phyloP scores from a whole-genome alignment of 2,113 vertebrate genomes.

The Motacilla alba region DNA sequence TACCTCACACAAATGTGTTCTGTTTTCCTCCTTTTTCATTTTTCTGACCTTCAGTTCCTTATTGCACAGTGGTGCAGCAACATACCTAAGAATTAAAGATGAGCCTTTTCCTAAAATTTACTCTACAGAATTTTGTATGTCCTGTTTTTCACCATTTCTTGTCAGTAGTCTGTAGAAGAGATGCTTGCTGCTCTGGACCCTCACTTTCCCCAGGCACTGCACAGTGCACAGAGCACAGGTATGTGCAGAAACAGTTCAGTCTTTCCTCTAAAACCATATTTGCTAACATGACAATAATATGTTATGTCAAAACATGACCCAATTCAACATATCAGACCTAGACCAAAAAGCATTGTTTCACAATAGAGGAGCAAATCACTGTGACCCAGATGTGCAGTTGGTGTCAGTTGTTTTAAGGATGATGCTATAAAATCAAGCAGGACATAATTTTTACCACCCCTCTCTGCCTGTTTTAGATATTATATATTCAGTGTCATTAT shows the following conservation, averaged over 20 bases:
- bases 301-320: neutral
- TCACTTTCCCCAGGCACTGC: neutral
- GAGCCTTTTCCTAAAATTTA: neutral
- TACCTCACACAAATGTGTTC: neutral
- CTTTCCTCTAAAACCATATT: neutral
- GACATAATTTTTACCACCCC: neutral
- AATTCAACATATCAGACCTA: neutral
- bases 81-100: neutral
- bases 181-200: neutral
- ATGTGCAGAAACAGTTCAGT: neutral
- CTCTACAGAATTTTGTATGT: neutral
- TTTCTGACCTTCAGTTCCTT: neutral
- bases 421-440: neutral
- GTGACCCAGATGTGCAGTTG: neutral
- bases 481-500: neutral
- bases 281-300: neutral
- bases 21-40: neutral
- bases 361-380: neutral
- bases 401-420: neutral
- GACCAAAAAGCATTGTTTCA: neutral
- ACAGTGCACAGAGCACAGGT: neutral
- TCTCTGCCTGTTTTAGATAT: neutral
- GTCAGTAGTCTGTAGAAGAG: neutral
- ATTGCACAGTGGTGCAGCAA: neutral
- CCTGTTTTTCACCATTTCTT: neutral